These are phyloP conservation scores for Cotesia vestalis DNA, from an alignment of 1,140 invertebrate species.

Conservation along the genomic window DNA sequence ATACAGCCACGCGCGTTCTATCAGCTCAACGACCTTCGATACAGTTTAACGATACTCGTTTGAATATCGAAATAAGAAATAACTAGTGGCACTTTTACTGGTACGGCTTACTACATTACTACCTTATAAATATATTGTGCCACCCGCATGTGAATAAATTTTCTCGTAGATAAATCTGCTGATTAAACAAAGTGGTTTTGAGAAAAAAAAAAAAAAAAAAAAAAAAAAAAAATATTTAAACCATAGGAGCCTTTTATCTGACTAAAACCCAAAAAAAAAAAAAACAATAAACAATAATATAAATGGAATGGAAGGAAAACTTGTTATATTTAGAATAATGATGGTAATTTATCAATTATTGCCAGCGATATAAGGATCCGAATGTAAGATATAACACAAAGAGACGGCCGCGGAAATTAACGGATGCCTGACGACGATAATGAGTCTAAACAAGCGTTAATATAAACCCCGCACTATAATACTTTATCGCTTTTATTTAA, in stretches of 20 bases:
- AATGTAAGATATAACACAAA: background rate
- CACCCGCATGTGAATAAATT: no score
- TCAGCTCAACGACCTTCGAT: slow-evolving; percentile 30
- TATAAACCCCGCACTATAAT: background rate
- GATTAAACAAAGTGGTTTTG: no score
- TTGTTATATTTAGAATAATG: background rate
- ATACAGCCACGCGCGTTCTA: slow-evolving; percentile 9
- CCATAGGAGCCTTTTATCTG: no score
- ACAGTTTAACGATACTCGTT: slow-evolving; percentile 19
- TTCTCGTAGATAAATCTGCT: no score
- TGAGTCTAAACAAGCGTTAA: background rate
- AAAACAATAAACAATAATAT: no score
- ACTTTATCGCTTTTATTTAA: background rate
- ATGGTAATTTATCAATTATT: background rate
- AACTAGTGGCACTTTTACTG: background rate
- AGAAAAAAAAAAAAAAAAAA: no score
- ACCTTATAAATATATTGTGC: no score
- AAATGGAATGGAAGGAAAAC: no score
- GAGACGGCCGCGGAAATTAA: background rate
- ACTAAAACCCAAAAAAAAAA: no score
- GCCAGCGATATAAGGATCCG: no score
- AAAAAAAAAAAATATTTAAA: no score
- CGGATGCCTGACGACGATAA: background rate
- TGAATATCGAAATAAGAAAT: slow-evolving; percentile 7
- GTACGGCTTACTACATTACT: no score